Conservation (phyloP, 37 sponge, comb jelly and placozoan species). For the Agelas oroides region DNA sequence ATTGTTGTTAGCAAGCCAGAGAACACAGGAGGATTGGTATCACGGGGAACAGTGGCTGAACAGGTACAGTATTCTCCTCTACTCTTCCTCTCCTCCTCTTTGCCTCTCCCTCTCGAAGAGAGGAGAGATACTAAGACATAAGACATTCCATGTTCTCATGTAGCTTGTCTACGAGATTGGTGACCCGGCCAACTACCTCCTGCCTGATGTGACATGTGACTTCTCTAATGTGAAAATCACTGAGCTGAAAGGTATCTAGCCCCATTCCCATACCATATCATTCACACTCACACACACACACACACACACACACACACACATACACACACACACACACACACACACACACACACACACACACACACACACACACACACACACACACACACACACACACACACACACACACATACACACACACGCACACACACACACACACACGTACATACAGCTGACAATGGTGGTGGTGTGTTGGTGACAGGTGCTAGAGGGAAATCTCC, state of each 20-base stretch:
- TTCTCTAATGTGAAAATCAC: conserved; percentile 74
- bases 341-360: too few relatives aligned
- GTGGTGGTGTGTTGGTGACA: conserved; percentile 74
- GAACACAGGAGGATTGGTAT: conserved; percentile 90
- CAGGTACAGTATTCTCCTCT: conserved; percentile 67
- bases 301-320: too few relatives aligned
- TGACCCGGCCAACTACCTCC: conserved; percentile 86
- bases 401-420: too few relatives aligned
- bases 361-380: too few relatives aligned
- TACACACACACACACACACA: too few relatives aligned
- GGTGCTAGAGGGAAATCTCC: conserved; percentile 88
- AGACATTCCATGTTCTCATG: not conserved
- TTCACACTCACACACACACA: not conserved
- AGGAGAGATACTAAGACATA: too few relatives aligned
- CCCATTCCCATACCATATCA: not conserved
- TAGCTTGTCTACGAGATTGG: conserved; percentile 98
- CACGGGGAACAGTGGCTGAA: conserved; percentile 87
- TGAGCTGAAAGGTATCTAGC: not conserved
- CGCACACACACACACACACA: too few relatives aligned
- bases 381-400: too few relatives aligned
- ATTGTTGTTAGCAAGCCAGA: conserved; percentile 89
- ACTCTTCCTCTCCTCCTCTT: too few relatives aligned
- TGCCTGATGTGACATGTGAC: conserved; percentile 98
- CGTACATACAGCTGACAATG: not conserved
- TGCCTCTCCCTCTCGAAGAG: too few relatives aligned